Evolutionary conservation across 2,113 vertebrate genomes (phyloP), one percentile per base, ranked within the genome.

Genomic region (Oncorhynchus masou): DNA sequence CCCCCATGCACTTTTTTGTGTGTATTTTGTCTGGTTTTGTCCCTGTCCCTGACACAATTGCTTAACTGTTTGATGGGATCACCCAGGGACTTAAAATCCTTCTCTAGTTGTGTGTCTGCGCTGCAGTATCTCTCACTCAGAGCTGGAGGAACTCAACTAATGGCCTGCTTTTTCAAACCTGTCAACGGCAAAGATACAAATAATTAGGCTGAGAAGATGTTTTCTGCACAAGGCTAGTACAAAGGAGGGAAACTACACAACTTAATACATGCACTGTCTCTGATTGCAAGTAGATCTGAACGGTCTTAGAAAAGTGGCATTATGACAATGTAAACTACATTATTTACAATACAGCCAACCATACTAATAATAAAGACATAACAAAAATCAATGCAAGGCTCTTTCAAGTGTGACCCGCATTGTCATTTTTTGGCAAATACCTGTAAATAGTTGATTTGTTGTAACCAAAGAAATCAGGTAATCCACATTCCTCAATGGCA

Each of bases 21-120:
- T 19, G 34, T 27, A 15, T 71, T 15, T 19, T 19, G 11, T 51
- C 70, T 6, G 34, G 51, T 54, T 54, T 1, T 7, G 75, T 0
- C 49, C 65, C 87, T 3, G 82, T 88, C 0, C 79, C 70, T 0
- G 87, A 85, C 68, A 90, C 16, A 91, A 74, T 85, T 84, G 67
- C 87, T 87, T 57, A 92, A 83, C 64, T 90, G 93, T 68, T 87
- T 90, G 45, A 86, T 74, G 0, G 92, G 89, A 15, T 83, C 84
- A 0, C 90, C 84, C 29, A 93, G 75, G 0, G 86, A 89, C 62
- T 82, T 91, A 4, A 91, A 78, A 62, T 89, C 87, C 93, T 91
- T 93, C 6, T 13, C 59, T 13, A 71, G 4, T 3, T 2, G n/a
- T 74, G 13, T 60, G 34, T 71, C 51, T 22, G 12, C n/a, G n/a